Percentiles rank a stretch among this genome's conserved stretches.
phyloP scores from a whole-genome alignment of 2,797 vertebrate species.

The Caiman crocodilus region DNA sequence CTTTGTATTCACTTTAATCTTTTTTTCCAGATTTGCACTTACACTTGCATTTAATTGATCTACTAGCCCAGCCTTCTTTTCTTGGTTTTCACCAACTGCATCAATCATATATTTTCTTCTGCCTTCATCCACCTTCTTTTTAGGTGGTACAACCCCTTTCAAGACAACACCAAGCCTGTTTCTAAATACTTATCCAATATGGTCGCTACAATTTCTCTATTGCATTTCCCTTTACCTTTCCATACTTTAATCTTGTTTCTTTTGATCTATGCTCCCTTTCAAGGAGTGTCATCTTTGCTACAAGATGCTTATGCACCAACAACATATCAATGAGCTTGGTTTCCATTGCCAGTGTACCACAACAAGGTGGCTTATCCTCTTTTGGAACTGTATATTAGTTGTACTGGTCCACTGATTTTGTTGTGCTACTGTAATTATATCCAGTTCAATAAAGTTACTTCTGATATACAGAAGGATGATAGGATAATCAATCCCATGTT shows the following conservation, averaged over 20 bases:
- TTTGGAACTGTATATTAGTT: background rate
- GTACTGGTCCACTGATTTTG: background rate
- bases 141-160: too few species aligned
- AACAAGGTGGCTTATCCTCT: background rate
- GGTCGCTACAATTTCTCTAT: constrained; percentile 3
- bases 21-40: too few species aligned
- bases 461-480: background rate
- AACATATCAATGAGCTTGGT: background rate
- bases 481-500: background rate
- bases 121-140: too few species aligned
- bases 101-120: too few species aligned
- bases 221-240: background rate
- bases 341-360: background rate
- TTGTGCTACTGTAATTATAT: constrained; percentile 23
- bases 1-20: too few species aligned
- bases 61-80: too few species aligned
- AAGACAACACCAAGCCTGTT: constrained; percentile 14
- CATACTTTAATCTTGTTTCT: background rate
- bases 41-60: too few species aligned
- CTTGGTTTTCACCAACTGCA: too few species aligned
- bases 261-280: background rate
- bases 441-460: background rate
- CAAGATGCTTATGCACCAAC: background rate
- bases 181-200: constrained; percentile 12
- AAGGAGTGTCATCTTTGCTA: background rate